These are phyloP conservation scores for Tokudaia tokunoshimensis DNA, from an alignment of 2,797 vertebrate genomes.

Conservation along the genomic window DNA sequence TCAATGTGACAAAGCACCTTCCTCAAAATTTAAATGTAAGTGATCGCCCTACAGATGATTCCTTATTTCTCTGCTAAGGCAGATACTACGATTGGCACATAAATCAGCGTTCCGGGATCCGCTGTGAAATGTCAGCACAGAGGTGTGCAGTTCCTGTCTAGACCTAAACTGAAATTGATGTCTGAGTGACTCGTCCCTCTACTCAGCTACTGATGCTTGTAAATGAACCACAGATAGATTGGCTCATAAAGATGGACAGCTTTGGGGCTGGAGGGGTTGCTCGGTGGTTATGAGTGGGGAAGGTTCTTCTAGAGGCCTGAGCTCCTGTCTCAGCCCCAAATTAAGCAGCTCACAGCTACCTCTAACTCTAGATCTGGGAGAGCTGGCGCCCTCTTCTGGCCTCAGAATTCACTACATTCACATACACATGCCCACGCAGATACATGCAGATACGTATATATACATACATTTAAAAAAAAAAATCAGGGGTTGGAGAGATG, in stretches of 20 bases:
- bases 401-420: background rate
- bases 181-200: background rate
- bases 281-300: background rate
- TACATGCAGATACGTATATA: background rate
- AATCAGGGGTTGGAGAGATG: background rate
- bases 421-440: background rate
- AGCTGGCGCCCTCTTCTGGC: background rate
- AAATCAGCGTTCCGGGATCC: conserved; percentile 44
- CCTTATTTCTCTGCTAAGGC: conserved; percentile 19
- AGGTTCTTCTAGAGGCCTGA: background rate
- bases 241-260: background rate
- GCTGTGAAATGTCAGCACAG: background rate
- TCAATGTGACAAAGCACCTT: conserved; percentile 2
- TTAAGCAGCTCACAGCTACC: background rate
- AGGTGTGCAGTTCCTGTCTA: background rate
- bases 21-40: conserved; percentile 21
- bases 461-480: background rate
- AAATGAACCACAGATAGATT: background rate
- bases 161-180: conserved; percentile 4
- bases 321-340: background rate
- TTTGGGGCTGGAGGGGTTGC: background rate
- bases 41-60: background rate
- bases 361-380: background rate
- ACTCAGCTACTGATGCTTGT: background rate
- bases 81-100: background rate